Evolutionary conservation across 2,888 invertebrate species (phyloP).

Genomic region (Nemapogon koenigi): DNA sequence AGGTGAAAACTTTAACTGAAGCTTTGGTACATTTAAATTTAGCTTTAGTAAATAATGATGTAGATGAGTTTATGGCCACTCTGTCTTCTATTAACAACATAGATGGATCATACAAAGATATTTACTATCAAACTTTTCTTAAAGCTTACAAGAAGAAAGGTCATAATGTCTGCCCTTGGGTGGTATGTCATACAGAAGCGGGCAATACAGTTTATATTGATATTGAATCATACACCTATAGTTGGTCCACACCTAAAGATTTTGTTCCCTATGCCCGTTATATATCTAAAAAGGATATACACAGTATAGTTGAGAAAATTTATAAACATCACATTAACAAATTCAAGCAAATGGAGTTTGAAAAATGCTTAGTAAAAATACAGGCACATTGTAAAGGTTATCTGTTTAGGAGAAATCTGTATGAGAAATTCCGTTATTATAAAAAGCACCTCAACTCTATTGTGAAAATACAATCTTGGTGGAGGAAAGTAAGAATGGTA

Average conservation of each 20-base stretch:
- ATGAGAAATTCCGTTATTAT: constrained; percentile 40
- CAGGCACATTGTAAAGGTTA: constrained; percentile 70
- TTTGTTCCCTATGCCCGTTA: constrained; percentile 55
- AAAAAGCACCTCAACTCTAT: constrained; percentile 43
- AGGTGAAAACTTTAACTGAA: constrained; percentile 52
- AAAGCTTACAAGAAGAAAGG: constrained; percentile 48
- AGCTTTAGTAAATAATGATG: constrained; percentile 43
- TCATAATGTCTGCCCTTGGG: constrained; percentile 53
- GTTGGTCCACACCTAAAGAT: constrained; percentile 59
- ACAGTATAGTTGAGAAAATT: constrained; percentile 41
- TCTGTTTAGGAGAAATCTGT: constrained; percentile 54
- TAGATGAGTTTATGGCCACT: constrained; percentile 41
- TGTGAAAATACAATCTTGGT: constrained; percentile 68
- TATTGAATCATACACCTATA: constrained; percentile 53
- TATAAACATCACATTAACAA: constrained; percentile 49
- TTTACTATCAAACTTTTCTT: constrained; percentile 56
- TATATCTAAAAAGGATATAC: constrained; percentile 48
- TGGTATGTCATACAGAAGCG: constrained; percentile 54
- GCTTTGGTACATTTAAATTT: constrained; percentile 47
- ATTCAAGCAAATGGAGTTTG: constrained; percentile 40
- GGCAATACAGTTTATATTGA: constrained; percentile 61
- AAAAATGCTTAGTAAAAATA: constrained; percentile 53
- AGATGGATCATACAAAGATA: constrained; percentile 41
- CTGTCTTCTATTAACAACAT: constrained; percentile 29
- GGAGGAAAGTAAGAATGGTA: constrained; percentile 57